These are phyloP conservation scores for Periparus ater DNA, from an alignment of 2,797 vertebrate genomes.

Conservation along the genomic window DNA sequence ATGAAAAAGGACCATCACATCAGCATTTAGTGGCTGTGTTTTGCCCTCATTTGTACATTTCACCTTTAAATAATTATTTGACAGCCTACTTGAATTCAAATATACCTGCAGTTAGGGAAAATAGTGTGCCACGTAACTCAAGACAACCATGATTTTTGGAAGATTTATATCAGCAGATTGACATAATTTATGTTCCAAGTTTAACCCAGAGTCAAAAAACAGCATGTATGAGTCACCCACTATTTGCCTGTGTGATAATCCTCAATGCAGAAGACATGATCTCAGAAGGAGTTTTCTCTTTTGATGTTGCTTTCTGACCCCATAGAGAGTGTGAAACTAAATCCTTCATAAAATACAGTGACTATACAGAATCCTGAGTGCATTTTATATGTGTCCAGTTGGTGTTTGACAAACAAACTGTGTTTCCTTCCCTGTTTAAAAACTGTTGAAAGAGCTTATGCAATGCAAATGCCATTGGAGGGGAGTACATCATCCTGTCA, in stretches of 20 bases:
- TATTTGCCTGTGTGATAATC: slow-evolving; percentile 69
- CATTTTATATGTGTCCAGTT: slow-evolving; percentile 61
- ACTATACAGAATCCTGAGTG: slow-evolving; percentile 46
- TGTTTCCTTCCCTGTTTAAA: slow-evolving; percentile 17
- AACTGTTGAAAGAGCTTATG: slow-evolving; percentile 2
- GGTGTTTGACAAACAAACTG: slow-evolving; percentile 66
- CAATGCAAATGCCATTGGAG: not conserved
- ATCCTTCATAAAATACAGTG: slow-evolving; percentile 61
- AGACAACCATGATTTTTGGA: slow-evolving; percentile 37
- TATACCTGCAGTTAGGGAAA: slow-evolving; percentile 75
- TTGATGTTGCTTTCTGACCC: slow-evolving; percentile 79
- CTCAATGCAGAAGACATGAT: slow-evolving; percentile 64
- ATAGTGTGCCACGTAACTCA: slow-evolving; percentile 44
- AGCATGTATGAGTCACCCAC: slow-evolving; percentile 71
- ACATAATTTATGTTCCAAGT: slow-evolving; percentile 80
- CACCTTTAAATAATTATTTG: slow-evolving; percentile 74
- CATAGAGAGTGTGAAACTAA: slow-evolving; percentile 71
- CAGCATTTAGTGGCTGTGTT: not conserved
- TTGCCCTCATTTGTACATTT: slow-evolving; percentile 40
- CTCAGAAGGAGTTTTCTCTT: slow-evolving; percentile 69
- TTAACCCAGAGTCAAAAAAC: slow-evolving; percentile 75
- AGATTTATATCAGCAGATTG: slow-evolving; percentile 81
- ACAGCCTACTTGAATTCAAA: slow-evolving; percentile 79
- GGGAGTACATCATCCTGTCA: not conserved
- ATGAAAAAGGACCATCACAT: not conserved